Percentiles rank a stretch among this genome's conserved stretches.
Conservation (phyloP, 2,113 vertebrate species). For the Nyctereutes procyonoides region DNA sequence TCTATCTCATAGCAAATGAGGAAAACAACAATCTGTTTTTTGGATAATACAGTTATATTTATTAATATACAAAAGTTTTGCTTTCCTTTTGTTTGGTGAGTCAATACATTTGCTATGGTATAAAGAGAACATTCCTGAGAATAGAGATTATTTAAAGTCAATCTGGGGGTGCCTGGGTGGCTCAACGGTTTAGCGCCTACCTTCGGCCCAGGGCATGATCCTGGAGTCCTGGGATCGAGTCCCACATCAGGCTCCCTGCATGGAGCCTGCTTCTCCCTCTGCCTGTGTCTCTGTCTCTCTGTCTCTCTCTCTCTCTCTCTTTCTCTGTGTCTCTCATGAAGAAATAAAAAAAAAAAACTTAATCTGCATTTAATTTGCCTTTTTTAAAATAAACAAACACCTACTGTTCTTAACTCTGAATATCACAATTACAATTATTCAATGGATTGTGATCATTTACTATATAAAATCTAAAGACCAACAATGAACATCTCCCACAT, state of each 20-base stretch:
- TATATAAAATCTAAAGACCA: conserved; percentile 51
- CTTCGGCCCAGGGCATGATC: no score
- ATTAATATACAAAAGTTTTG: background rate
- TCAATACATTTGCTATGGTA: background rate
- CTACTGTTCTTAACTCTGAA: background rate
- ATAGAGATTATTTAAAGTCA: conserved; percentile 42
- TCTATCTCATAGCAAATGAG: conserved; percentile 29
- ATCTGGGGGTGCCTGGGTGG: background rate
- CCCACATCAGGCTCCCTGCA: no score
- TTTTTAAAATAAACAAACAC: background rate
- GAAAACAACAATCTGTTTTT: conserved; percentile 32
- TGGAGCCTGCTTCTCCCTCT: no score
- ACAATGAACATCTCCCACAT: background rate
- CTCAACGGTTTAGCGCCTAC: no score
- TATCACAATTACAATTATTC: background rate
- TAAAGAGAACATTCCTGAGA: background rate
- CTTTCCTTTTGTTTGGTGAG: conserved; percentile 51
- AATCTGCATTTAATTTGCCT: background rate
- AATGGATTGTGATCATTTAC: background rate
- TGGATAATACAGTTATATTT: background rate
- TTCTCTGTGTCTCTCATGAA: no score
- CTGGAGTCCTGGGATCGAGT: no score
- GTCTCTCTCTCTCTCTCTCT: no score
- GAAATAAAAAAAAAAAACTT: background rate
- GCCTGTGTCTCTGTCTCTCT: no score